These are phyloP conservation scores for Chirona hameri DNA, from an alignment of 2,888 invertebrate genomes.

Conservation along the genomic window DNA sequence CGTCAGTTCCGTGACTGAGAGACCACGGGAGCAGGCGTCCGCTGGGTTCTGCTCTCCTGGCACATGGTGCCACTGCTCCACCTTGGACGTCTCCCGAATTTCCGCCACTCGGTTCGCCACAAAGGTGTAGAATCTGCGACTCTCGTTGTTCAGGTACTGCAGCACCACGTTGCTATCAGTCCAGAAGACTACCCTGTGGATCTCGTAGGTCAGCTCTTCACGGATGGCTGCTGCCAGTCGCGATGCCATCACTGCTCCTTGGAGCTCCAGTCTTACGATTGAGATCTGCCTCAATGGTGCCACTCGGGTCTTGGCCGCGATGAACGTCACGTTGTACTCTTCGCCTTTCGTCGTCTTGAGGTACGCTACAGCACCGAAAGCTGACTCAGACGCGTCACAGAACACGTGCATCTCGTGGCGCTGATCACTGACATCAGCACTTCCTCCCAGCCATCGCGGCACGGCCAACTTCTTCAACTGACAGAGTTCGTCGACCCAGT, in stretches of 20 bases:
- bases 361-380: background rate
- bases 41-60: background rate
- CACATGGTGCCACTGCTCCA: background rate
- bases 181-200: background rate
- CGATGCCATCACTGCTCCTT: background rate
- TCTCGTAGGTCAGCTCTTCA: background rate
- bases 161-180: background rate
- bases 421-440: background rate
- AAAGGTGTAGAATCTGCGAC: background rate
- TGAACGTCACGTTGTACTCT: background rate
- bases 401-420: background rate
- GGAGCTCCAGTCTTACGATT: background rate
- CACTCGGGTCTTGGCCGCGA: background rate
- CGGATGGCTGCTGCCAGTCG: background rate
- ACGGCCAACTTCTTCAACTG: background rate
- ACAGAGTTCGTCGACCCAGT: background rate
- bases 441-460: background rate
- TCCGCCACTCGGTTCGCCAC: background rate
- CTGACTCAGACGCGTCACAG: background rate
- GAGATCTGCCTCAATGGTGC: too few relatives aligned
- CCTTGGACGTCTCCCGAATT: background rate
- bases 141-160: background rate
- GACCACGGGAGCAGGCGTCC: background rate
- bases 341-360: background rate
- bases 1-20: background rate